phyloP scores from a whole-genome alignment of 1,140 invertebrate species.

The Drosophila nebulosa region DNA sequence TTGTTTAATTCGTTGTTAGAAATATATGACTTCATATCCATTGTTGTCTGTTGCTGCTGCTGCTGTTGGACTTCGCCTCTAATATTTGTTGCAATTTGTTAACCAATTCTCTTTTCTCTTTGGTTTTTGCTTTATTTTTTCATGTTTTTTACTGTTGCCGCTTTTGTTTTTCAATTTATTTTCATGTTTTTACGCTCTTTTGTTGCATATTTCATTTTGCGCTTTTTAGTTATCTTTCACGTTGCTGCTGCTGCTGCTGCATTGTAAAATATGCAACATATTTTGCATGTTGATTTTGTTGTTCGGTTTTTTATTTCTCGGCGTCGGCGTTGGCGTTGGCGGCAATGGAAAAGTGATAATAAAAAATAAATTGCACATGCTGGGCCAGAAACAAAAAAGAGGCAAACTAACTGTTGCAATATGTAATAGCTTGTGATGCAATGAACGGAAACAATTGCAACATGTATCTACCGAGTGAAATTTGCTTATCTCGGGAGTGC shows the following conservation, averaged over 20 bases:
- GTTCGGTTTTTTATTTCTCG: conserved; percentile 30
- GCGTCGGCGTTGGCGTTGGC: background rate
- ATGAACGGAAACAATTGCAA: conserved; percentile 8
- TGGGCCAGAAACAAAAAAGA: conserved; percentile 10
- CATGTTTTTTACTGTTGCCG: conserved; percentile 12
- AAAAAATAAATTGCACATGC: conserved; percentile 74
- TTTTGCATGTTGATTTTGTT: conserved; percentile 70
- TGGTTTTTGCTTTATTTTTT: conserved; percentile 16
- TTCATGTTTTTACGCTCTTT: conserved; percentile 64
- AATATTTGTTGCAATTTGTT: conserved; percentile 76
- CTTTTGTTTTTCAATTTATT: conserved; percentile 67
- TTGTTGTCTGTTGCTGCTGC: conserved; percentile 49
- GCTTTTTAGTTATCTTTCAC: conserved; percentile 64
- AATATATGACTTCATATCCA: conserved; percentile 50
- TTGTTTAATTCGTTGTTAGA: conserved; percentile 73
- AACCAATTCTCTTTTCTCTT: conserved; percentile 51
- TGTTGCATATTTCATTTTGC: conserved; percentile 76
- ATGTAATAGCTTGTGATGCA: conserved; percentile 18
- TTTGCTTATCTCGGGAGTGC: background rate
- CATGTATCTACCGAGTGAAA: background rate
- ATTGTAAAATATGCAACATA: conserved; percentile 75
- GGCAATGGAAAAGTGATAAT: conserved; percentile 58
- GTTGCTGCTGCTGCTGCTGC: conserved; percentile 12
- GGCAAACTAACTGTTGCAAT: conserved; percentile 15
- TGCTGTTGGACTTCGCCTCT: conserved; percentile 70